Evolutionary conservation across 2,888 invertebrate species (phyloP), one percentile per base, ranked within the genome.

Genomic region (Papilio gigon): DNA sequence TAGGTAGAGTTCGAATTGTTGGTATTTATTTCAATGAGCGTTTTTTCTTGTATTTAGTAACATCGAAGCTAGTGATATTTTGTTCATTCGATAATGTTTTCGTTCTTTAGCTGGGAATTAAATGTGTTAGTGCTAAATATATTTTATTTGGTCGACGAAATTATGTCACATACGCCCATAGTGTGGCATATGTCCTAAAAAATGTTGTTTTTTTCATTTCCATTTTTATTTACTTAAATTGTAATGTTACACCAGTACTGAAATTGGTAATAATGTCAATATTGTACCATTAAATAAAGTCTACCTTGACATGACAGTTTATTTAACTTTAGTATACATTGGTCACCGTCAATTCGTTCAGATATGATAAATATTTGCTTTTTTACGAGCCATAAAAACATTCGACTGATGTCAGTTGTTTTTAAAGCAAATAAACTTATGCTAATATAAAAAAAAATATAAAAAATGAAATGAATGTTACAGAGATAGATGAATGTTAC

Each of bases 381-480:
- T 53, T 53, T 53, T n/a, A 44, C 44, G 17, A 22, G 22, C 14
- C 20, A 8, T 50, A 63, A 63, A n/a, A 61, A 61, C 27, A 44
- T 61, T 27, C 12, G 44, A 22, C n/a, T 44, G 42, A 17, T 42
- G 20, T 9, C 44, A 20, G 14, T 40, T 37, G 40, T 60, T 20
- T 60, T 53, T 27, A 27, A 2, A 53, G 4, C 9, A n/a, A 53
- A 22, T 53, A 53, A 53, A 53, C n/a, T 5, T 40, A 40, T 40
- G 40, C 4, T 40, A 40, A 40, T 14, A n/a, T 40, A 5, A 40
- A 6, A 40, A 40, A 40, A n/a, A 40, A 40, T 14, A n/a, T 40
- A 5, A 40, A 6, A 40, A 40, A 40, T 40, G 40, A 40, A 40
- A n/a, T 40, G 5, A n/a, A n/a, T 40, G 40, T 40, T n/a, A 40